A percentile compares a stretch with the other conserved stretches of the same genome.
These are phyloP conservation scores for Mycetomoellerius zeteki DNA, from an alignment of 1,140 invertebrate species.

Conservation along the genomic window DNA sequence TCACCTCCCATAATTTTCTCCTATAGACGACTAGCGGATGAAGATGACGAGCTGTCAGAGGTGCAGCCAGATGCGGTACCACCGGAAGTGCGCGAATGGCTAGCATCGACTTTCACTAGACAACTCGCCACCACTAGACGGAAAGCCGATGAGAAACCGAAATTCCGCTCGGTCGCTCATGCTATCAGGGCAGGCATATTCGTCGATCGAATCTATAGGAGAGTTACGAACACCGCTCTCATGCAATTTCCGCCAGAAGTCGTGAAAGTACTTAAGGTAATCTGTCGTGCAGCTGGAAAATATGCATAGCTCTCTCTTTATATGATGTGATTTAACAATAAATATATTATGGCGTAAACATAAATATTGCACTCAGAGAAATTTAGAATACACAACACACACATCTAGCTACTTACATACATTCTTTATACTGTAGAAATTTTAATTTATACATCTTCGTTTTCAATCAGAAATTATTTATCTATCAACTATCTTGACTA, in stretches of 20 bases:
- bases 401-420: not conserved
- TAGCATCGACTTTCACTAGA: conserved; percentile 98
- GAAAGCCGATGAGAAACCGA: conserved; percentile 93
- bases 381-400: not conserved
- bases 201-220: conserved; percentile 97
- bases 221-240: conserved; percentile 94
- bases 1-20: conserved; percentile 51
- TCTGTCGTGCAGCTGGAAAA: not conserved
- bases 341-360: not conserved
- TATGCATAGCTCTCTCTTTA: not conserved
- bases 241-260: conserved; percentile 97
- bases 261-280: conserved; percentile 95
- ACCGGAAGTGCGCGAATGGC: conserved; percentile 98
- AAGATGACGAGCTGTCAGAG: conserved; percentile 97
- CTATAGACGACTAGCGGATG: conserved; percentile 92
- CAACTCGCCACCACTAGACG: conserved; percentile 92
- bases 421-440: too few species aligned
- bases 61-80: conserved; percentile 98
- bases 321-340: not conserved
- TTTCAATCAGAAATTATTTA: not conserved
- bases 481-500: not conserved
- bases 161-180: conserved; percentile 98
- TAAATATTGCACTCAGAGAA: not conserved
- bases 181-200: conserved; percentile 99
- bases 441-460: not conserved